Percentiles rank a stretch among this genome's conserved stretches.
phyloP scores from a whole-genome alignment of 2,113 vertebrate genomes.

The Pelobates fuscus region DNA sequence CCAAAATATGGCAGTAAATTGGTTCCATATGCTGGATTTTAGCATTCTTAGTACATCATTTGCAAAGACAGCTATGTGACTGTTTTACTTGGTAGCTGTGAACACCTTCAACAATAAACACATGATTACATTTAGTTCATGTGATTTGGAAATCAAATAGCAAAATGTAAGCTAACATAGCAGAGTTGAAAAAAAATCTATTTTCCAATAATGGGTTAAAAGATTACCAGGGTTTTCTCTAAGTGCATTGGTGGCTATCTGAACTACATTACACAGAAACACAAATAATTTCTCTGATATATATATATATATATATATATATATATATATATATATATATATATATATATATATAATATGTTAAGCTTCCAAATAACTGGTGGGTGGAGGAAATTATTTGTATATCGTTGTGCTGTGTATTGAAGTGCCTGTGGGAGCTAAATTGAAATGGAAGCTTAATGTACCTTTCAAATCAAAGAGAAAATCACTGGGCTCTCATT shows the following conservation, averaged over 20 bases:
- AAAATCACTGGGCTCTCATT: neutral
- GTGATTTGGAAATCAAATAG: too few relatives aligned
- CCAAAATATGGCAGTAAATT: too few relatives aligned
- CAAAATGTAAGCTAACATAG: too few relatives aligned
- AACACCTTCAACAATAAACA: too few relatives aligned
- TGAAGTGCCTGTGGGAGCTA: slow-evolving; percentile 8
- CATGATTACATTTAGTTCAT: too few relatives aligned
- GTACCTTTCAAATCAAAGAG: neutral
- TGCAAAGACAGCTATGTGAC: too few relatives aligned
- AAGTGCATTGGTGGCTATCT: neutral
- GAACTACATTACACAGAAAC: neutral
- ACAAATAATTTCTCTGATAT: neutral
- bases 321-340: neutral
- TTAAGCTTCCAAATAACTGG: neutral
- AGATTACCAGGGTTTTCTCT: neutral
- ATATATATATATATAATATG: neutral
- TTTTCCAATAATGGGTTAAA: neutral
- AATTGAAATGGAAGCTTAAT: neutral
- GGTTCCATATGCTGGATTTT: too few relatives aligned
- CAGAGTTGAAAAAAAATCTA: too few relatives aligned
- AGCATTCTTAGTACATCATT: too few relatives aligned
- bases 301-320: slow-evolving; percentile 1
- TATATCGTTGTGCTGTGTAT: slow-evolving; percentile 3
- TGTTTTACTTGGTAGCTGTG: too few relatives aligned
- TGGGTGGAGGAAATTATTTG: slow-evolving; percentile 11